Conservation (phyloP, 2,113 vertebrate genomes). For the Jaculus jaculus region DNA sequence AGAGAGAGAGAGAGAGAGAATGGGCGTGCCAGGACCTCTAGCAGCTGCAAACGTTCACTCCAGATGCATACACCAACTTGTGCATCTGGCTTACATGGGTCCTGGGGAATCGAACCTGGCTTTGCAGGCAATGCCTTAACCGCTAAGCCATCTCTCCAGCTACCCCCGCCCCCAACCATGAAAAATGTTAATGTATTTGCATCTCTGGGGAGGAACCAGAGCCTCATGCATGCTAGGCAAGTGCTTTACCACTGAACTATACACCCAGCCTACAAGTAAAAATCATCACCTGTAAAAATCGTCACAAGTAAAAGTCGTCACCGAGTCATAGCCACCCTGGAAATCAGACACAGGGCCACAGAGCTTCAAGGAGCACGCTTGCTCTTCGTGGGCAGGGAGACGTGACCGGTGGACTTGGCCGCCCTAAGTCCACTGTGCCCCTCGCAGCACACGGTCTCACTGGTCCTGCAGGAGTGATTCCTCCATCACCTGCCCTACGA, state of each 20-base stretch:
- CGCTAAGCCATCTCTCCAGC: no score
- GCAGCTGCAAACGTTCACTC: no score
- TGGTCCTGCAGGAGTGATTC: rapidly evolving
- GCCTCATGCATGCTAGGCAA: not conserved
- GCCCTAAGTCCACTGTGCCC: not conserved
- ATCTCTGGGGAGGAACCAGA: not conserved
- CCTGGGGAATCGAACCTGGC: no score
- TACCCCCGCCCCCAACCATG: no score
- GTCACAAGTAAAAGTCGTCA: not conserved
- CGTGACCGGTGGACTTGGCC: not conserved
- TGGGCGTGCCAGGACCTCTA: no score
- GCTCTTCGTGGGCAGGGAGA: not conserved
- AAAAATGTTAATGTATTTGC: not conserved
- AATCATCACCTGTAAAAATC: not conserved
- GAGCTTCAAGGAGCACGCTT: no score
- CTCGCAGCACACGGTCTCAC: not conserved
- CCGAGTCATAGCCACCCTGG: no score
- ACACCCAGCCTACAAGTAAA: not conserved
- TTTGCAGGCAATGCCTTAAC: no score
- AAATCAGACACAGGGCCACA: not conserved
- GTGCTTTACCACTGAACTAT: not conserved
- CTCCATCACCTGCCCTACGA: no score
- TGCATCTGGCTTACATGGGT: no score
- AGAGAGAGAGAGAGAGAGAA: no score
- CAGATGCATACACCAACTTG: no score